Conservation (phyloP, 2,888 invertebrate species). For the Periphyllus acericola region DNA sequence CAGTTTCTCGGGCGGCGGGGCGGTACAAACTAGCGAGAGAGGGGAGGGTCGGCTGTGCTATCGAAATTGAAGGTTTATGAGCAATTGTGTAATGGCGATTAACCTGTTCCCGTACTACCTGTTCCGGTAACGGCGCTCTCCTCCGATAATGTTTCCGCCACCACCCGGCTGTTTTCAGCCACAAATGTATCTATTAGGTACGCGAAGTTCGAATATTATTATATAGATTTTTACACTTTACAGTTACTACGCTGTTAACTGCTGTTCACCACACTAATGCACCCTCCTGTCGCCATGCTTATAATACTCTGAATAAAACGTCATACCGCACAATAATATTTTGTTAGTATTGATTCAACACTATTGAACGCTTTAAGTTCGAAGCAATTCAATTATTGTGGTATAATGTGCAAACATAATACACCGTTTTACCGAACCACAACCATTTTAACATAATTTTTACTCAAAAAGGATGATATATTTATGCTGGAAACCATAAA, state of each 20-base stretch:
- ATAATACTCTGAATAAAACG: no score
- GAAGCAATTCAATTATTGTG: no score
- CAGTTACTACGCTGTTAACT: neutral
- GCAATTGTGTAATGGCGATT: conserved; percentile 42
- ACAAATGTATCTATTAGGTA: neutral
- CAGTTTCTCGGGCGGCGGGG: conserved; percentile 16
- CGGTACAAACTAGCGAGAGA: neutral
- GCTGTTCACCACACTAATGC: neutral
- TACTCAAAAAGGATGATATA: no score
- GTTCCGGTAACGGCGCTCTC: conserved; percentile 51
- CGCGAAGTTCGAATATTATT: neutral
- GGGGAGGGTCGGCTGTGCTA: neutral
- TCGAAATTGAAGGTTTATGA: conserved; percentile 45
- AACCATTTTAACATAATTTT: no score
- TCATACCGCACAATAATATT: no score
- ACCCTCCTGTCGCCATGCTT: neutral
- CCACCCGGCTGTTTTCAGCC: neutral
- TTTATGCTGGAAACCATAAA: no score
- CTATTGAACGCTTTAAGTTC: no score
- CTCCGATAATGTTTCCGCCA: conserved; percentile 13
- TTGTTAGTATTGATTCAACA: no score
- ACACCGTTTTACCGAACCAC: no score
- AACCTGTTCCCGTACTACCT: conserved; percentile 51
- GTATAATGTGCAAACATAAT: no score
- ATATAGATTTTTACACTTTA: neutral